Evolutionary conservation across 2,888 invertebrate species (phyloP).

Genomic region (Desoria tigrina): DNA sequence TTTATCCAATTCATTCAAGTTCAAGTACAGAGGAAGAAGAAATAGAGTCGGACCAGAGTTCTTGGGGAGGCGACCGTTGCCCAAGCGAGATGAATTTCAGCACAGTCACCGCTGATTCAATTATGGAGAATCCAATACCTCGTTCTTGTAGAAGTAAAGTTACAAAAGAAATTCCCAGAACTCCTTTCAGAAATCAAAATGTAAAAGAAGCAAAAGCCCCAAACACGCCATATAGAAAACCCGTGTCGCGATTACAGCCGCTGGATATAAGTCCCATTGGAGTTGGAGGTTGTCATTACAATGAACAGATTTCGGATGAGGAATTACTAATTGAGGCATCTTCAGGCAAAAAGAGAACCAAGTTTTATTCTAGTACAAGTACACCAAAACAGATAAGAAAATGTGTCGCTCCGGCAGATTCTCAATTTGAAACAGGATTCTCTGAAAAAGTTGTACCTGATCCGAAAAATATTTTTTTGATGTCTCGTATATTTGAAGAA

Average conservation of each 20-base stretch:
- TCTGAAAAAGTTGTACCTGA: too few species aligned
- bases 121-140: not conserved
- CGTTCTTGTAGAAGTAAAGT: slow-evolving; percentile 1
- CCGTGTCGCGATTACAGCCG: not conserved
- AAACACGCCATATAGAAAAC: not conserved
- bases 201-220: too few species aligned
- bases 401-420: too few species aligned
- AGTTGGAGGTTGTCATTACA: too few species aligned
- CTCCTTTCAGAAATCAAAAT: not conserved
- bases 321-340: too few species aligned
- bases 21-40: not conserved
- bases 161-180: not conserved
- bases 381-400: too few species aligned
- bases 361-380: not conserved
- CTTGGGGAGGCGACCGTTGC: not conserved
- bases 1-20: not conserved
- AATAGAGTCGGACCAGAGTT: not conserved
- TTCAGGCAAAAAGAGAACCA: not conserved
- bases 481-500: too few species aligned
- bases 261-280: not conserved
- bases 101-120: not conserved
- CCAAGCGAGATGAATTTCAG: not conserved
- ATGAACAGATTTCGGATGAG: too few species aligned
- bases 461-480: too few species aligned
- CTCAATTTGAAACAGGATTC: too few species aligned